Base-by-base conservation (phyloP, 1,140 invertebrate genomes). In the Drosophila rufa region DNA sequence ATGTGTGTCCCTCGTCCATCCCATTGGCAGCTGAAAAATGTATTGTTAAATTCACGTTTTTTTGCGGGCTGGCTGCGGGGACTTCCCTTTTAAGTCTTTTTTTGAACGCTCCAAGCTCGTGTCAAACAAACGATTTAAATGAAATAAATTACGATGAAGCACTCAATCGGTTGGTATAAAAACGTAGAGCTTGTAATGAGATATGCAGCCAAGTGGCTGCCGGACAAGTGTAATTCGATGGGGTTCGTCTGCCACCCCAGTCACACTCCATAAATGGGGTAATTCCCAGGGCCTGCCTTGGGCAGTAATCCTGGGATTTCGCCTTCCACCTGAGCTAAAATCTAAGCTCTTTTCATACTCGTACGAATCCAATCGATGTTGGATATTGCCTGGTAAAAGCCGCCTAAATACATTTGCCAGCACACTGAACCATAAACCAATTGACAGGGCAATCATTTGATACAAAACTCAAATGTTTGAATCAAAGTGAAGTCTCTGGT, bases 41-140 rank as follows among this genome's bases (percentile, higher is more conserved):
- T 58, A 89, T 90, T 89, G 84, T 89, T 74, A 69, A 87, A 75
- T 83, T 75, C 58, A 59, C 61, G 61, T 25, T 45, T 80, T 84
- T 89, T 78, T 84, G 73, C 51, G 68, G 53, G 60, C 47, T 82
- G 65, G 47, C 55, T 71, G 48, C 30, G 73, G 56, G 57, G 33
- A 42, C 46, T 57, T 60, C 14, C 17, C 17, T 22, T 64, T 74
- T 15, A 8, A 9, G 45, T 38, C n/a, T 66, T 48, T 66, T 45
- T 62, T 65, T 53, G 43, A 50, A 73, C 38, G 38, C 48, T 30
- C 59, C 57, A 76, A 55, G 73, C 71, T 68, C 62, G 66, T 82
- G 85, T 90, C 85, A 82, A 70, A 90, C 79, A 90, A 90, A 79
- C 85, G 85, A 85, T 90, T 90, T 90, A 90, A 90, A 90, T 90